phyloP scores from a whole-genome alignment of 2,113 vertebrate species.

The Sterrhoptilus dennistouni region DNA sequence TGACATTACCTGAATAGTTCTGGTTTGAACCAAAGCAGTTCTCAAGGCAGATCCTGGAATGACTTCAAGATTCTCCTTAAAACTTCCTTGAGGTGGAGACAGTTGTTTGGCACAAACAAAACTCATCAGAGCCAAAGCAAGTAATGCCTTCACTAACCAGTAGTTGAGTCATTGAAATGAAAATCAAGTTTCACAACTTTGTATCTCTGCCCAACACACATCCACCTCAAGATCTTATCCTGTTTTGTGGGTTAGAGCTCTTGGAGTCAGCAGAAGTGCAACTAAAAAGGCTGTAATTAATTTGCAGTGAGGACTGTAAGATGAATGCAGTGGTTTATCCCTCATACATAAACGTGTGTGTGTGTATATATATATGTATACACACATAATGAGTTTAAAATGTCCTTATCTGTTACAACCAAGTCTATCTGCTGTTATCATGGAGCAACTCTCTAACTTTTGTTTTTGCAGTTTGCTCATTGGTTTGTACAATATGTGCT shows the following conservation, averaged over 20 bases:
- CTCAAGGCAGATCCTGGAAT: not conserved
- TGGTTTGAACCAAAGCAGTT: not conserved
- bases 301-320: not conserved
- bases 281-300: not conserved
- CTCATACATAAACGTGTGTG: not conserved
- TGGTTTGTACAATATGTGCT: not conserved
- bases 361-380: not conserved
- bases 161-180: slow-evolving; percentile 17
- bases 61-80: not conserved
- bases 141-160: not conserved
- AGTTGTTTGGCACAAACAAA: not conserved
- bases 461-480: not conserved
- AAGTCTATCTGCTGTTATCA: not conserved
- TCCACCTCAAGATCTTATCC: slow-evolving; percentile 57
- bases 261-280: slow-evolving; percentile 41
- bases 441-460: not conserved
- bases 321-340: not conserved
- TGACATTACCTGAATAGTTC: not conserved
- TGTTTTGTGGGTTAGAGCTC: slow-evolving; percentile 35
- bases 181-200: slow-evolving; percentile 33
- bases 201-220: not conserved
- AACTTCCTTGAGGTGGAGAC: slow-evolving; percentile 22
- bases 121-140: not conserved
- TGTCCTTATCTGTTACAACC: not conserved
- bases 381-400: not conserved